Evolutionary conservation across 2,113 vertebrate genomes (phyloP), one percentile per base, ranked within the genome.

Genomic region (Irena cyanogastra): DNA sequence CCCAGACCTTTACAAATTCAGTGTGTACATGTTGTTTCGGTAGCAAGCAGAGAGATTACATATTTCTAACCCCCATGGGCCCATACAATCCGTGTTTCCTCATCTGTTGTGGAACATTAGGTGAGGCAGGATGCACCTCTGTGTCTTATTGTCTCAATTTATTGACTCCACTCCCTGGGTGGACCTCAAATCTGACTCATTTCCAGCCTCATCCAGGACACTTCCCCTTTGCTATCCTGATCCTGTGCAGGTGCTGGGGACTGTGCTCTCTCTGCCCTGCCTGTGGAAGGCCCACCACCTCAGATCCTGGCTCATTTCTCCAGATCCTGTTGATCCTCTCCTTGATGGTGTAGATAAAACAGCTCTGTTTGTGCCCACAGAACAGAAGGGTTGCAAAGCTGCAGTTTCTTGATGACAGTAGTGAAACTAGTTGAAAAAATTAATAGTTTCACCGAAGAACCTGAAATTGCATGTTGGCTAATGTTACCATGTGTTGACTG

Each of bases 271-370:
- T 49, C 37, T 83, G 39, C 4, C n/a, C 7, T 76, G 30, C 7
- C 11, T 53, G 6, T 0, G 0, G 4, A 4, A 69, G 6, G 6
- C 35, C 30, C 4, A 23, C 4, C 11, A 59, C 2, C 27, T 56
- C 9, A 13, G 16, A 35, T 71, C 22, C 23, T 8, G 1, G 2
- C 7, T 77, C 0, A 0, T 59, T 70, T 37, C 7, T 47, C 14
- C 24, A 45, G 16, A 54, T 42, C 14, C 10, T 11, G 7, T 42
- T 27, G 16, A 47, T 31, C 3, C 63, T 18, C 26, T 88, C 24
- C 22, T 45, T n/a, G 15, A 9, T 4, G 4, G 8, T 42, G 3
- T 35, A 61, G 21, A 24, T 59, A 28, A 50, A 66, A 37, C 8
- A 26, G 1, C 8, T 78, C n/a, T 79, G 4, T 11, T 42, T 82